Evolutionary conservation across 2,797 vertebrate species (phyloP).

Genomic region (Bryconaethiops microstoma): DNA sequence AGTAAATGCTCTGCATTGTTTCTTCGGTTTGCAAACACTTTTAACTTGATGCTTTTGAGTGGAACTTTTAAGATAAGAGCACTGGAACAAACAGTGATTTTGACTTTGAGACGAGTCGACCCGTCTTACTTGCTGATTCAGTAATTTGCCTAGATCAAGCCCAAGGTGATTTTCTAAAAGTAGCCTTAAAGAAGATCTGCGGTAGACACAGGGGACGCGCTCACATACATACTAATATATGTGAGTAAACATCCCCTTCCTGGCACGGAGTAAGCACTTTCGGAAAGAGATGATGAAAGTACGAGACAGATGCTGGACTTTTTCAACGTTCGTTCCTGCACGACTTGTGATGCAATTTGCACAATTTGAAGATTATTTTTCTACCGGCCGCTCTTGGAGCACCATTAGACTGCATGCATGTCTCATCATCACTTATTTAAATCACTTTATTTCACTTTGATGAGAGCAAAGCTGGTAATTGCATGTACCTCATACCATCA

Average conservation of each 20-base stretch:
- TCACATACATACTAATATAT: constrained; percentile 56
- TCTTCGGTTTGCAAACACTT: constrained; percentile 19
- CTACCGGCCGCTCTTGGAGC: constrained; percentile 45
- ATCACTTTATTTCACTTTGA: constrained; percentile 85
- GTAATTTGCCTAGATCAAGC: constrained; percentile 54
- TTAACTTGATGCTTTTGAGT: constrained; percentile 22
- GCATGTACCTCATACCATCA: constrained; percentile 78
- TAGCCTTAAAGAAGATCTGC: constrained; percentile 54
- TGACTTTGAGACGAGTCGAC: constrained; percentile 53
- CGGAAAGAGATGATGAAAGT: constrained; percentile 40
- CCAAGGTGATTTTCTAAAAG: constrained; percentile 59
- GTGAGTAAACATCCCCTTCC: constrained; percentile 51
- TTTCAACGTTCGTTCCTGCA: constrained; percentile 39
- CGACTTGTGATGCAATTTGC: constrained; percentile 63
- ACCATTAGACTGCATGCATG: constrained; percentile 68
- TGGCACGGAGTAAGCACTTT: constrained; percentile 36
- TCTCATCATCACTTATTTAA: constrained; percentile 79
- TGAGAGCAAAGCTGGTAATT: constrained; percentile 82
- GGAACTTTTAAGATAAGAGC: constrained; percentile 51
- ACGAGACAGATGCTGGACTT: constrained; percentile 28
- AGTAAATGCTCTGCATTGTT: not conserved
- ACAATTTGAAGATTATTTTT: constrained; percentile 56
- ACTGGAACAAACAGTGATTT: constrained; percentile 48
- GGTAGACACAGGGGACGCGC: constrained; percentile 26
- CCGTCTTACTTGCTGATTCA: constrained; percentile 52